Evolutionary conservation across 2,888 invertebrate species (phyloP).

Genomic region (Chymomyza caudatula): DNA sequence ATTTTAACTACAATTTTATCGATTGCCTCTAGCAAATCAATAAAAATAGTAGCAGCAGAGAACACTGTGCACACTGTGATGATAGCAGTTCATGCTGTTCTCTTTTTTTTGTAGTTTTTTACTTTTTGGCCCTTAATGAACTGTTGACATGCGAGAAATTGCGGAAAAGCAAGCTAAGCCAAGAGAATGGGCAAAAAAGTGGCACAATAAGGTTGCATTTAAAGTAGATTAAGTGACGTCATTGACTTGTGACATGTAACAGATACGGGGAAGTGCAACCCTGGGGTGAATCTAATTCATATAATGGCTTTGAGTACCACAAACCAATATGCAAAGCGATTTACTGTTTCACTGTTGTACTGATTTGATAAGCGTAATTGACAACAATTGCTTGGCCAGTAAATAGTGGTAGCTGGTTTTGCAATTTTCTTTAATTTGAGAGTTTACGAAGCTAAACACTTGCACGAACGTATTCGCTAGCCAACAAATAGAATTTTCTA

Average conservation of each 20-base stretch:
- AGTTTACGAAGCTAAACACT: too few species aligned
- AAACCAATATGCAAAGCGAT: background rate
- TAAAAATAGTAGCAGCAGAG: slow-evolving; percentile 17
- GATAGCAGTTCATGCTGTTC: slow-evolving; percentile 32
- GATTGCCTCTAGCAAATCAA: slow-evolving; percentile 53
- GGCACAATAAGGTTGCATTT: slow-evolving; percentile 53
- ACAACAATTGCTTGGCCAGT: background rate
- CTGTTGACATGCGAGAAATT: slow-evolving; percentile 62
- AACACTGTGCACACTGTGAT: slow-evolving; percentile 22
- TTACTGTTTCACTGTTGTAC: background rate
- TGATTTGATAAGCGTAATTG: background rate
- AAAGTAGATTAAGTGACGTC: slow-evolving; percentile 63
- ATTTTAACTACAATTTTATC: slow-evolving; percentile 62
- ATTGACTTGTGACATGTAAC: slow-evolving; percentile 51
- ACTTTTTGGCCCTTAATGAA: slow-evolving; percentile 46
- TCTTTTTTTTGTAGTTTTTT: background rate
- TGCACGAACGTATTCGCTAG: too few species aligned
- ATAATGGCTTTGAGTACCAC: background rate
- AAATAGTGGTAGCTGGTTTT: too few species aligned
- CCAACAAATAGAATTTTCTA: too few species aligned
- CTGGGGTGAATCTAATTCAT: background rate
- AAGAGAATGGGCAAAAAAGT: slow-evolving; percentile 31
- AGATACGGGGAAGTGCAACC: slow-evolving; percentile 14
- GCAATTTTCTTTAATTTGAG: too few species aligned
- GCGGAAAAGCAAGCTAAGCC: slow-evolving; percentile 43